A percentile compares a stretch with the other conserved stretches of the same genome.
Evolutionary conservation across 2,113 vertebrate species (phyloP).

Genomic region (Centropristis striata): DNA sequence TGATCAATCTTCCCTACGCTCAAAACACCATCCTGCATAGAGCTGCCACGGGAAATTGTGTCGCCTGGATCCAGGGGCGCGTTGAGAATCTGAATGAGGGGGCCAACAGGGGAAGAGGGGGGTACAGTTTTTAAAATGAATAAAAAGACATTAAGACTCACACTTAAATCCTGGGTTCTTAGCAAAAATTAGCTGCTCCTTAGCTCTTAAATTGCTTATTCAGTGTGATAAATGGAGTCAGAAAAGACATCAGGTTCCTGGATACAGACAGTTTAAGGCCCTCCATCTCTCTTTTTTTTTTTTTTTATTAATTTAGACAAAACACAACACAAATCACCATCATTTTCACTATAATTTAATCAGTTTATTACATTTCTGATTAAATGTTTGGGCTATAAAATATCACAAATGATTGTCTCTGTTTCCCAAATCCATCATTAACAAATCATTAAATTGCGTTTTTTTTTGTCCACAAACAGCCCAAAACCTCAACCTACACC

Average conservation of each 20-base stretch:
- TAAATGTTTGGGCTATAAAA: too few relatives aligned
- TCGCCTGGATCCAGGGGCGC: not conserved
- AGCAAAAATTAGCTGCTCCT: not conserved
- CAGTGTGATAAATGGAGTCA: too few relatives aligned
- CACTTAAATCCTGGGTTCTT: not conserved
- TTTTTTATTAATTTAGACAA: too few relatives aligned
- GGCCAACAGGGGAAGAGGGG: not conserved
- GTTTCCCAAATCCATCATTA: not conserved
- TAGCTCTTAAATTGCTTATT: too few relatives aligned
- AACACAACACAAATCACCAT: too few relatives aligned
- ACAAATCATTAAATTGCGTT: not conserved
- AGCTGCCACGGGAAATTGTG: constrained; percentile 26
- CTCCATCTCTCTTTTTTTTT: too few relatives aligned
- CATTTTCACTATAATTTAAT: too few relatives aligned
- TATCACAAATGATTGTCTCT: too few relatives aligned
- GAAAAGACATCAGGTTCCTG: too few relatives aligned
- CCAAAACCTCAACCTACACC: not conserved
- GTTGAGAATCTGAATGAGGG: not conserved
- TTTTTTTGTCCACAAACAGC: not conserved
- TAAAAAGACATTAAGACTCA: not conserved
- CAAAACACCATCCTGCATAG: constrained; percentile 30
- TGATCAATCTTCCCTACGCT: constrained; percentile 63
- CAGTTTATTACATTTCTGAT: too few relatives aligned
- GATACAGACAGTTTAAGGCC: too few relatives aligned
- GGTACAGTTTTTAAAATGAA: not conserved